Conservation (phyloP, 35 echinoderm and acorn worm species). For the Eucidaris tribuloides region DNA sequence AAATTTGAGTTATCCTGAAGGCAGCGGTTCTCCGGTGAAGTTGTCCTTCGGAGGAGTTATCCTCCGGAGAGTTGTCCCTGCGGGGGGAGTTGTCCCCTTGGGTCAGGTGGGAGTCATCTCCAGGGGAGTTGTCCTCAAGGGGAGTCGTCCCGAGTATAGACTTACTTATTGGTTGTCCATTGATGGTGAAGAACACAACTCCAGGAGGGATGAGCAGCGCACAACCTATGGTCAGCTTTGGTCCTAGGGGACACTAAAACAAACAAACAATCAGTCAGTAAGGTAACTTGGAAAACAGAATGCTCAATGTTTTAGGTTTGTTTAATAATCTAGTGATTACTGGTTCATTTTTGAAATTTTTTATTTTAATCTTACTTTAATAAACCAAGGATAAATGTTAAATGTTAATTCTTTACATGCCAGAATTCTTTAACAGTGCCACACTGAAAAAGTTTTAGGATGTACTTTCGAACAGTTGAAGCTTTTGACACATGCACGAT, state of each 20-base stretch:
- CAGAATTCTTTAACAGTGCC: background rate
- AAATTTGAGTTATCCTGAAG: too few relatives aligned
- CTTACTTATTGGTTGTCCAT: slow-evolving; percentile 66
- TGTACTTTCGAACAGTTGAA: too few relatives aligned
- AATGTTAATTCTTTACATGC: background rate
- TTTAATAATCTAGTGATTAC: background rate
- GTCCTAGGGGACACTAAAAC: background rate
- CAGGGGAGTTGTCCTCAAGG: too few relatives aligned
- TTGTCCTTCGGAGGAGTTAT: too few relatives aligned
- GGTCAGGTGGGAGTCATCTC: too few relatives aligned
- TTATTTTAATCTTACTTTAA: background rate
- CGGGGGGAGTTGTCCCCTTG: too few relatives aligned
- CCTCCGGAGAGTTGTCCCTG: too few relatives aligned
- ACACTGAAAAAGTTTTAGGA: too few relatives aligned
- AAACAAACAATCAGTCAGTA: too few relatives aligned
- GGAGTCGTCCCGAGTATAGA: too few relatives aligned
- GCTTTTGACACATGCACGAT: too few relatives aligned
- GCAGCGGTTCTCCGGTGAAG: too few relatives aligned
- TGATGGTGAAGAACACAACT: slow-evolving; percentile 56
- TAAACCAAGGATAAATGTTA: background rate
- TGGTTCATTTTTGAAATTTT: background rate
- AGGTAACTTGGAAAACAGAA: background rate
- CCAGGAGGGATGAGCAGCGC: slow-evolving; percentile 39
- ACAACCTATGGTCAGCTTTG: slow-evolving; percentile 29
- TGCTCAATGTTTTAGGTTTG: background rate